Conservation (phyloP, 2,113 vertebrate genomes). For the Todiramphus chloris region DNA sequence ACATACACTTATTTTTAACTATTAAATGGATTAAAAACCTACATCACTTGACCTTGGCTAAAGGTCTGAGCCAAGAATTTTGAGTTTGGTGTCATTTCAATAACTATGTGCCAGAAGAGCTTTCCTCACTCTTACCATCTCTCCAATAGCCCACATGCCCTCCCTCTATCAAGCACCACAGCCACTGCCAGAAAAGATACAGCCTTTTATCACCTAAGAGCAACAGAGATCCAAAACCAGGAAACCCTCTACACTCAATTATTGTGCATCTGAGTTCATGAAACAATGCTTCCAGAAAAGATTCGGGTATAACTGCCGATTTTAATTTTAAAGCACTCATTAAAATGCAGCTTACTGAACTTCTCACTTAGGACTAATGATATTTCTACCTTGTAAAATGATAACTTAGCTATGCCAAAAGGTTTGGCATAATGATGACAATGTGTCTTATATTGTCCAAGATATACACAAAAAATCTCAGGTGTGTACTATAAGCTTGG, state of each 20-base stretch:
- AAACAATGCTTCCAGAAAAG: background rate
- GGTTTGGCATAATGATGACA: background rate
- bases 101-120: background rate
- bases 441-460: background rate
- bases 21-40: background rate
- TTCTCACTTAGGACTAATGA: background rate
- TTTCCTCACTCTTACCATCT: background rate
- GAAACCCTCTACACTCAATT: background rate
- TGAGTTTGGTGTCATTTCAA: background rate
- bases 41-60: background rate
- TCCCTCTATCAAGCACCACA: background rate
- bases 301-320: background rate
- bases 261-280: background rate
- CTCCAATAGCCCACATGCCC: background rate
- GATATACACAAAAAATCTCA: background rate
- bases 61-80: background rate
- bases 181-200: background rate
- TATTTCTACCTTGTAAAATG: background rate
- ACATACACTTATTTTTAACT: background rate
- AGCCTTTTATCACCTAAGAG: background rate
- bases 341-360: background rate
- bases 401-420: background rate
- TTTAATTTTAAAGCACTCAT: background rate
- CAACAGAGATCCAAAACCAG: background rate
- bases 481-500: background rate